Evolutionary conservation across 1,140 invertebrate species (phyloP).

Genomic region (Camponotus pennsylvanicus): DNA sequence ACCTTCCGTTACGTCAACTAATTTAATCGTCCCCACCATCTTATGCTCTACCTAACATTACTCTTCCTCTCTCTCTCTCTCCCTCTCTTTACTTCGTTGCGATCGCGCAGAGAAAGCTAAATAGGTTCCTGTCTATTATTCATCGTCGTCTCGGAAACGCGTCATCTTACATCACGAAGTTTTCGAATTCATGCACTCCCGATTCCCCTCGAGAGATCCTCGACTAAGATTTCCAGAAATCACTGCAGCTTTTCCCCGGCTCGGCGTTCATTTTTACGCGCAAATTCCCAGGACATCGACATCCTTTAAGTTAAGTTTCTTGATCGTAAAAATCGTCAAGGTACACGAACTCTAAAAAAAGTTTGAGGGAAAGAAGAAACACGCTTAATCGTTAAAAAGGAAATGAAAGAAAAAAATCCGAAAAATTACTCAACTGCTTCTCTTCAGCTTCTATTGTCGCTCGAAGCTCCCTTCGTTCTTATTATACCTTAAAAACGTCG

Average conservation of each 20-base stretch:
- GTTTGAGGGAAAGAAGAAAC: not conserved
- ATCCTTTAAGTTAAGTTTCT: not conserved
- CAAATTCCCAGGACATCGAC: not conserved
- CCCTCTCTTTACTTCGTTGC: not conserved
- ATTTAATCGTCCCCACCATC: slow-evolving; percentile 33
- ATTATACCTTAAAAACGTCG: not conserved
- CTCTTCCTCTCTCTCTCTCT: slow-evolving; percentile 36
- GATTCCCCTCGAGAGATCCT: not conserved
- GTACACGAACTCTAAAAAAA: not conserved
- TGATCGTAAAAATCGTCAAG: not conserved
- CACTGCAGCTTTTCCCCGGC: not conserved
- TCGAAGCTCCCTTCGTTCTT: not conserved
- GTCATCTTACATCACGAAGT: slow-evolving; percentile 44
- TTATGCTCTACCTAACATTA: slow-evolving; percentile 8
- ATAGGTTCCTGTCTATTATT: slow-evolving; percentile 58
- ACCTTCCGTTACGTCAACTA: slow-evolving; percentile 61
- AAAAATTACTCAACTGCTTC: not conserved
- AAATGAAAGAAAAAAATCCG: too few species aligned
- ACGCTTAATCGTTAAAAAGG: too few species aligned
- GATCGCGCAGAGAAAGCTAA: slow-evolving; percentile 51
- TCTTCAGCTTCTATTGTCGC: not conserved
- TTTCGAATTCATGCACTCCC: slow-evolving; percentile 27
- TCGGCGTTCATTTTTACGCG: not conserved
- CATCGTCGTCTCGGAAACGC: slow-evolving; percentile 44
- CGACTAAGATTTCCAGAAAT: not conserved